These are phyloP conservation scores for Brenthis daphne DNA, from an alignment of 2,888 invertebrate species.

Conservation along the genomic window DNA sequence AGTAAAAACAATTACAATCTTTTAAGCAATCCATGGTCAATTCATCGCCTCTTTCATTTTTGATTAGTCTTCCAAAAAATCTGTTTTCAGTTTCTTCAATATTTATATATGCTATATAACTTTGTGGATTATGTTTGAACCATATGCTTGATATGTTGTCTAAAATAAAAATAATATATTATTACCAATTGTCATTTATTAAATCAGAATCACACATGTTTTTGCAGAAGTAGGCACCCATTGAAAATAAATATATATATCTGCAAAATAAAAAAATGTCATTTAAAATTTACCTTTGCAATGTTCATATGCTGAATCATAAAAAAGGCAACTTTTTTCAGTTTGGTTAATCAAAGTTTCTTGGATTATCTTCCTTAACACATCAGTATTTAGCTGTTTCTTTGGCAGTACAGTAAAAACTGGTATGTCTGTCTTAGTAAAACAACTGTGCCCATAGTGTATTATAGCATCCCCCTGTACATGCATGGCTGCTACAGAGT, in stretches of 20 bases:
- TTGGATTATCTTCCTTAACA: constrained; percentile 46
- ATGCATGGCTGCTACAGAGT: constrained; percentile 95
- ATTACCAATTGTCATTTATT: not conserved
- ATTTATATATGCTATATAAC: constrained; percentile 62
- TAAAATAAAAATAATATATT: constrained; percentile 44
- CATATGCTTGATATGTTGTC: constrained; percentile 57
- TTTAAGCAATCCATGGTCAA: constrained; percentile 58
- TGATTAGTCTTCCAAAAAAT: constrained; percentile 61
- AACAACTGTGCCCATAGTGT: constrained; percentile 95
- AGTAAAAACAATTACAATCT: constrained; percentile 84
- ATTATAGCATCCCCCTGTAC: constrained; percentile 92
- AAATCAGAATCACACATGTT: not conserved
- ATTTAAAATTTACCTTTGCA: constrained; percentile 71
- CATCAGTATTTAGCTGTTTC: constrained; percentile 76
- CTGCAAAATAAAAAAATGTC: too few relatives aligned
- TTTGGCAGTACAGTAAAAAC: constrained; percentile 88
- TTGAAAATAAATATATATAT: too few relatives aligned
- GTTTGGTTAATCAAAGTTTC: constrained; percentile 46
- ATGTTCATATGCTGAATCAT: constrained; percentile 86
- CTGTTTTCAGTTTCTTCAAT: constrained; percentile 51
- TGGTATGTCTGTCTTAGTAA: constrained; percentile 89
- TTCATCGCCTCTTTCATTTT: constrained; percentile 48
- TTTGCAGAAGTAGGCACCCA: not conserved
- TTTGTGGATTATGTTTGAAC: constrained; percentile 58
- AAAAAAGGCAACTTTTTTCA: constrained; percentile 80